These are phyloP conservation scores for Nymphalis c-album DNA, from an alignment of 2,888 invertebrate genomes.

Conservation along the genomic window DNA sequence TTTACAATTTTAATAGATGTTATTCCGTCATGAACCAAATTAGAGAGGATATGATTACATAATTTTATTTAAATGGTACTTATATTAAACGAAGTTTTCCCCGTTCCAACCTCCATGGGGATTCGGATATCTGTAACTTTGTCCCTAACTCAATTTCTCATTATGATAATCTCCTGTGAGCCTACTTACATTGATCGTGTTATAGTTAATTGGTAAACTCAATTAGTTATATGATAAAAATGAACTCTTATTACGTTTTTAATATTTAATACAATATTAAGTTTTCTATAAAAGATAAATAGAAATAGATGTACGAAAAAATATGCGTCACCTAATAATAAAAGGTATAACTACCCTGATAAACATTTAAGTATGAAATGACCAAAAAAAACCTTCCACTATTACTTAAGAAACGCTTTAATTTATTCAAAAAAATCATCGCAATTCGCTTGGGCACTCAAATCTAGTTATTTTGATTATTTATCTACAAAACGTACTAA, in stretches of 20 bases:
- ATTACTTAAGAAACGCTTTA: neutral
- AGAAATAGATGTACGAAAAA: too few relatives aligned
- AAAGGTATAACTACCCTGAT: too few relatives aligned
- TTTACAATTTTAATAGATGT: too few relatives aligned
- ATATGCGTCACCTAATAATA: too few relatives aligned
- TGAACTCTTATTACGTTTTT: too few relatives aligned
- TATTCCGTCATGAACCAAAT: too few relatives aligned
- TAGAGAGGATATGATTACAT: too few relatives aligned
- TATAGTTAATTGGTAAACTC: too few relatives aligned
- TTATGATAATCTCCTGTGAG: slow-evolving; percentile 1
- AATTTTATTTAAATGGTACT: too few relatives aligned
- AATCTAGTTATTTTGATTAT: slow-evolving; percentile 14
- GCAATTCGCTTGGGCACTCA: neutral
- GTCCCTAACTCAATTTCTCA: neutral
- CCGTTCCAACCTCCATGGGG: neutral
- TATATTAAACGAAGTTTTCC: neutral
- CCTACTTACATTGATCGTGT: neutral
- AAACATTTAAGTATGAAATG: neutral
- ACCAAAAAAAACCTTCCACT: neutral
- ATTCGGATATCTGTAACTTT: neutral
- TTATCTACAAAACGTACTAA: neutral
- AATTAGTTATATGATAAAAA: neutral
- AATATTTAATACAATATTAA: too few relatives aligned
- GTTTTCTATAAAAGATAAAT: too few relatives aligned
- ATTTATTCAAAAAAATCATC: neutral